Evolutionary conservation across 2,113 vertebrate genomes (phyloP), one percentile per base, ranked within the genome.

Genomic region (Oryzias curvinotus): DNA sequence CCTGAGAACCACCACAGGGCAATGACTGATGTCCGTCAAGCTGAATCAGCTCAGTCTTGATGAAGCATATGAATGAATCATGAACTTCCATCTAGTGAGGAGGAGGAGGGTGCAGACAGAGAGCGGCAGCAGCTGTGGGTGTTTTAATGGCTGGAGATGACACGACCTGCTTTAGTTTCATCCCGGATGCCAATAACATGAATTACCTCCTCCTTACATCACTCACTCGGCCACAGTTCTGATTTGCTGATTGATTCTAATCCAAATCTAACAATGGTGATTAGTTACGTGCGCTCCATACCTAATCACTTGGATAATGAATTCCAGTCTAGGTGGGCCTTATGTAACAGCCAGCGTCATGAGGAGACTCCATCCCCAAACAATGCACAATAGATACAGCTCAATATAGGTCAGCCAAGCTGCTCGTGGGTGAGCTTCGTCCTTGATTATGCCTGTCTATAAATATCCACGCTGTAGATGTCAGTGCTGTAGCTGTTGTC

Each of bases 401-500:
- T 49, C 52, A 75, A 63, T 63, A 50, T 62, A 45, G 83, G 81
- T 73, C 81, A 78, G 74, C 50, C 54, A 52, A 65, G 67, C 71
- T 62, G 65, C 72, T 67, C 5, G 46, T 79, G 71, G 73, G 71
- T 64, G 67, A 73, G 82, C 58, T 79, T 67, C 73, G 75, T 78
- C 75, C 77, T 85, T 72, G 67, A 61, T 77, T 80, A 43, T 77
- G 67, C 68, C 56, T 55, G 55, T 47, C 78, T 89, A 87, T 81
- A 86, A 89, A 87, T 85, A 89, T 70, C 53, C 47, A 76, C 78
- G 71, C 61, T 73, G 77, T 85, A 80, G 64, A 50, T 70, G 67
- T 81, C 73, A 57, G 36, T 65, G 53, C 63, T 74, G 57, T 68
- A 62, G 67, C 62, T 70, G 66, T 83, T 73, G 82, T 80, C 53